A percentile compares a stretch with the other conserved stretches of the same genome.
Conservation (phyloP, 2,113 vertebrate genomes). For the Phaethornis superciliosus region DNA sequence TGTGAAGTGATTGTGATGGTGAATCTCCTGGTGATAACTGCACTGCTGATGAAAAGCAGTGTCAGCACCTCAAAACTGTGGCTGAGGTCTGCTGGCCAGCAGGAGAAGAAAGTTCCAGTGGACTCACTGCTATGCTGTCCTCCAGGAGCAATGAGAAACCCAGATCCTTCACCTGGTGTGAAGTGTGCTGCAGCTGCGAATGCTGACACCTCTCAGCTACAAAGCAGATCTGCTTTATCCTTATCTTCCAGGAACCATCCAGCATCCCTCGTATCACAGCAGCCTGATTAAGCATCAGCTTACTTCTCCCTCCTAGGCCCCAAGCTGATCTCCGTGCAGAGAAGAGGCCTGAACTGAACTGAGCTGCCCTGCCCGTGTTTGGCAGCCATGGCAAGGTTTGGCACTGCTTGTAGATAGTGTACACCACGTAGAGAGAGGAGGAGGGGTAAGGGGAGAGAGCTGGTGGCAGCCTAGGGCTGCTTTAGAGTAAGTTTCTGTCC, state of each 20-base stretch:
- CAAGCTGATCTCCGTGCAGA: background rate
- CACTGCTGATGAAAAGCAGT: background rate
- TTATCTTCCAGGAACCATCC: background rate
- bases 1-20: background rate
- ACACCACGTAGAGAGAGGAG: background rate
- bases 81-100: rapidly evolving
- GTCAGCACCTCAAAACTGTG: background rate
- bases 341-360: background rate
- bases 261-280: background rate
- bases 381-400: background rate
- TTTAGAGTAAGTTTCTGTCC: background rate
- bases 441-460: background rate
- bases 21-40: background rate
- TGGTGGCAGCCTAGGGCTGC: background rate
- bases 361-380: background rate
- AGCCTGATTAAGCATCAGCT: background rate
- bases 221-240: background rate
- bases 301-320: background rate
- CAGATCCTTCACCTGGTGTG: background rate
- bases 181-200: background rate
- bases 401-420: background rate
- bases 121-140: background rate
- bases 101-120: background rate
- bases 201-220: background rate
- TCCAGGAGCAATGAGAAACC: background rate